phyloP scores from a whole-genome alignment of 2,888 invertebrate genomes.

The Metallyticus violacea region DNA sequence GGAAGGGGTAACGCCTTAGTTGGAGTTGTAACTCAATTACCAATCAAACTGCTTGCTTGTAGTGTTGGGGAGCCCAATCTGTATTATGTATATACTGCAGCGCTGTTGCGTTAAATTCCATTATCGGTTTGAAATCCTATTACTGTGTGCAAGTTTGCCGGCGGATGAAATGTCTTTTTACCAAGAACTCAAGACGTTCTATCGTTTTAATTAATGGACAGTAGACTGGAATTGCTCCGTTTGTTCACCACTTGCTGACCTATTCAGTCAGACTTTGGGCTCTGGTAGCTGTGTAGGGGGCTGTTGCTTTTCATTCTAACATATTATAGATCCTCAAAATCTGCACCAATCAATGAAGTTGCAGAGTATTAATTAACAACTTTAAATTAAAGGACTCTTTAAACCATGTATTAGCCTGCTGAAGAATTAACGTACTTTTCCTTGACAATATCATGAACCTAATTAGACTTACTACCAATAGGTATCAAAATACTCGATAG shows the following conservation, averaged over 20 bases:
- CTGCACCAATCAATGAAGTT: too few species aligned
- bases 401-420: too few species aligned
- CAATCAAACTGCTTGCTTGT: neutral
- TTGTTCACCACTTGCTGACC: neutral
- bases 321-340: too few species aligned
- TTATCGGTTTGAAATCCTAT: neutral
- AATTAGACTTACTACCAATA: too few species aligned
- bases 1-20: neutral
- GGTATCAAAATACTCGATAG: too few species aligned
- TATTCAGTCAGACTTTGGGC: too few species aligned
- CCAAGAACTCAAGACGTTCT: neutral
- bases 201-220: neutral
- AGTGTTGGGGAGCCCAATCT: neutral
- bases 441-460: too few species aligned
- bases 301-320: too few species aligned
- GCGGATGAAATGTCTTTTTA: neutral
- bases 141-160: neutral
- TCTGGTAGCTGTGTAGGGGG: too few species aligned
- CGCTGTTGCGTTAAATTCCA: neutral
- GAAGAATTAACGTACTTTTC: too few species aligned
- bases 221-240: neutral
- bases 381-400: too few species aligned
- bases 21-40: constrained; percentile 1
- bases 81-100: neutral
- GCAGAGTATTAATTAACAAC: too few species aligned